Evolutionary conservation across 2,797 vertebrate genomes (phyloP).

Genomic region (Pangasius sanitwongsei): DNA sequence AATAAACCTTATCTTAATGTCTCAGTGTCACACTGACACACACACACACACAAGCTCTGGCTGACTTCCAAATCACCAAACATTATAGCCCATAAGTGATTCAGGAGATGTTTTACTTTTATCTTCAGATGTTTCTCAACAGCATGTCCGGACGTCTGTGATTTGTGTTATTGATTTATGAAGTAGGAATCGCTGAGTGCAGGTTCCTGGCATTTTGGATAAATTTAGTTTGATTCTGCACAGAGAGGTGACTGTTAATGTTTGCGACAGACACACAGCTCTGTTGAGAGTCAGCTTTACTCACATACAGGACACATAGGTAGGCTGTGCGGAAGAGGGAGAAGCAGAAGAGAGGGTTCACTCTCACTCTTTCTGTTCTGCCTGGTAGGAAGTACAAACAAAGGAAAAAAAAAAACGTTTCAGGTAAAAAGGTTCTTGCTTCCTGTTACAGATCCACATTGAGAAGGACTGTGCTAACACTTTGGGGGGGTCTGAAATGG

Average conservation of each 20-base stretch:
- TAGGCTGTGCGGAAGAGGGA: background rate
- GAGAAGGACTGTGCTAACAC: background rate
- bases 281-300: background rate
- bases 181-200: background rate
- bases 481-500: background rate
- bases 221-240: background rate
- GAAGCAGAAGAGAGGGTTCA: background rate
- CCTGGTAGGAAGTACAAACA: background rate
- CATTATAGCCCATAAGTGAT: background rate
- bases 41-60: background rate
- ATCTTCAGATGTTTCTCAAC: background rate
- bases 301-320: background rate
- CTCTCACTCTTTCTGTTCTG: background rate
- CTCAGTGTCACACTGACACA: background rate
- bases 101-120: background rate
- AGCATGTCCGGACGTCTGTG: background rate
- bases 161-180: slow-evolving; percentile 6
- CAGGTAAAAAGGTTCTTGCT: background rate
- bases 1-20: slow-evolving; percentile 19
- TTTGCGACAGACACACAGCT: background rate
- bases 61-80: background rate
- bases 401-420: background rate
- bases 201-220: background rate
- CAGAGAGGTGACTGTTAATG: background rate
- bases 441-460: background rate